These are phyloP conservation scores for Haliclona indistincta DNA, from an alignment of 37 sponge, comb jelly and placozoan species.

Conservation along the genomic window DNA sequence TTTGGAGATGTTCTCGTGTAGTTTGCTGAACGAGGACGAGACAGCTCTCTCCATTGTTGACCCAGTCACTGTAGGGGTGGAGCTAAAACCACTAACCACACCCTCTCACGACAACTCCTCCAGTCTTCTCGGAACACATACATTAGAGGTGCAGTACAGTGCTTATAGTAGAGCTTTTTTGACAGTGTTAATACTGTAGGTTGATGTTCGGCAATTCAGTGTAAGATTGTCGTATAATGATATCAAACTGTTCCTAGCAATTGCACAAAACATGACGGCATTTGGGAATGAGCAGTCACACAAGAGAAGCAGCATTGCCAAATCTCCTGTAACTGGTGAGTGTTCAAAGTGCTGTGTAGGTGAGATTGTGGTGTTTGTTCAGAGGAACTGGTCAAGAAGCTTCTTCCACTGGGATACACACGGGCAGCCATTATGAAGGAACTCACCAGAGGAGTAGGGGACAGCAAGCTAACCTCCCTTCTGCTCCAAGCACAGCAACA, in stretches of 20 bases:
- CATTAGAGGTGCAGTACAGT: conserved; percentile 1
- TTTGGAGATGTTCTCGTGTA: conserved; percentile 95
- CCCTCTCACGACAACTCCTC: neutral
- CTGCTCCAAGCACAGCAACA: conserved; percentile 13
- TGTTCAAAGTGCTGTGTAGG: neutral
- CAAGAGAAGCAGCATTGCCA: neutral
- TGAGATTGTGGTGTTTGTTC: neutral
- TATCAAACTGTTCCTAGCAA: conserved; percentile 85
- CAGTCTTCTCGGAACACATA: neutral
- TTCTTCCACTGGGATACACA: conserved; percentile 65
- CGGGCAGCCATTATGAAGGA: conserved; percentile 53
- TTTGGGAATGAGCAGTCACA: neutral
- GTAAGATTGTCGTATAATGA: conserved; percentile 86
- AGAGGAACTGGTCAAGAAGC: conserved; percentile 52
- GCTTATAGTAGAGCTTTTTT: neutral
- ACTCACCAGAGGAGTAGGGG: conserved; percentile 15
- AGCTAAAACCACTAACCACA: conserved; percentile 53
- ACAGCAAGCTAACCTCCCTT: conserved; percentile 25
- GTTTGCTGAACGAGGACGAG: conserved; percentile 81
- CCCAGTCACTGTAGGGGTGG: conserved; percentile 75
- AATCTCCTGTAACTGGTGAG: neutral
- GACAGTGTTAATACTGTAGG: conserved; percentile 4
- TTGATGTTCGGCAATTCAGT: conserved; percentile 58
- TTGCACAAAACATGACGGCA: conserved; percentile 65
- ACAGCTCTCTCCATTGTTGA: conserved; percentile 98